A percentile compares a stretch with the other conserved stretches of the same genome.
Evolutionary conservation across 2,797 vertebrate genomes (phyloP).

Genomic region (Triplophysa yarkandensis): DNA sequence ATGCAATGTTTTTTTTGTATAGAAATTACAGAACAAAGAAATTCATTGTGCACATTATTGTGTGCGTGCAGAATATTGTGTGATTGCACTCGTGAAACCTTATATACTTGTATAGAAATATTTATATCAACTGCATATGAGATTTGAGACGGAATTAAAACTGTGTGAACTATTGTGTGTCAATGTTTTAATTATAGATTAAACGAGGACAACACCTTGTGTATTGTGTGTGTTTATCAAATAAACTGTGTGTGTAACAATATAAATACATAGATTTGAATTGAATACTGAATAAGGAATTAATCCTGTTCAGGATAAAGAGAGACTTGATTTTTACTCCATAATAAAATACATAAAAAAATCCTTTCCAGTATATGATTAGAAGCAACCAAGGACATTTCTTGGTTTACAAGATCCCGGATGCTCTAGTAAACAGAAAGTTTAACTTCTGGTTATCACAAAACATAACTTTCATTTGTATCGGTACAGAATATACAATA

Average conservation of each 20-base stretch:
- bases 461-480: background rate
- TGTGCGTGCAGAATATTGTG: background rate
- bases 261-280: too few relatives aligned
- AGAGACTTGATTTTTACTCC: background rate
- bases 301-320: too few relatives aligned
- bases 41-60: background rate
- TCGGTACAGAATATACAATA: too few relatives aligned
- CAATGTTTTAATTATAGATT: background rate
- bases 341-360: background rate
- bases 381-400: too few relatives aligned
- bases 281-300: too few relatives aligned
- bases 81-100: background rate
- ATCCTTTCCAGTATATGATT: too few relatives aligned
- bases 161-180: background rate
- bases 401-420: too few relatives aligned
- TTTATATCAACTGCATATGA: conserved; percentile 1
- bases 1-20: conserved; percentile 12
- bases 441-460: background rate
- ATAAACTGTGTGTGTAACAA: too few relatives aligned
- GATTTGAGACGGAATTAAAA: background rate
- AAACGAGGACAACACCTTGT: background rate
- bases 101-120: background rate
- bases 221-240: background rate
- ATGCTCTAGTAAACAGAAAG: too few relatives aligned
- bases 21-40: background rate